Base-by-base conservation (phyloP, 2,113 vertebrate genomes). In the Motacilla alba region DNA sequence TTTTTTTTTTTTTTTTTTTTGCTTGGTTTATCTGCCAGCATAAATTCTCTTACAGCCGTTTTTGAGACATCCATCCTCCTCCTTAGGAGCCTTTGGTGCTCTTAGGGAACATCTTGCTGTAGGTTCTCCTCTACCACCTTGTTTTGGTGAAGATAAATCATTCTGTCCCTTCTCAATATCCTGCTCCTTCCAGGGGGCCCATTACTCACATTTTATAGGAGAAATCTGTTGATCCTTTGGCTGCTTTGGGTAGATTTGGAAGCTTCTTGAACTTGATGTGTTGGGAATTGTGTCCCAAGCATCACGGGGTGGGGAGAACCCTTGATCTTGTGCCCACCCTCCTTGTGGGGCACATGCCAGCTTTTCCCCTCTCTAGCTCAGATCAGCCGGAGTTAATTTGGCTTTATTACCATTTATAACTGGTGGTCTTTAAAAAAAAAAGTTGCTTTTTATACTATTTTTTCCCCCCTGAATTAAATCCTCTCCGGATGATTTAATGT, bases 401-500 rank as follows among this genome's bases (percentile, higher is more conserved):
- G 44, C 50, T 41, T 28, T 73, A 30, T 70, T 58, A 35, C 39
- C 50, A 28, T 66, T 59, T 87, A 8, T 58, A 82, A 92, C 49
- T 15, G 30, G 35, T 41, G 52, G 76, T 55, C 64, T 89, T 53
- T 27, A 6, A 74, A 89, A 80, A 78, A 78, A 79, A 84, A 80
- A 39, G 3, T 47, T 59, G 31, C 47, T n/a, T 95, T 93, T 47
- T 35, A 28, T 31, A 23, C 35, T 37, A 52, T 27, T 62, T 84
- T 43, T 46, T 19, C 30, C 39, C 19, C 27, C 27, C 58, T 55
- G 80, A 89, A 93, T 94, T 88, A 92, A 83, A 74, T 59, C 81
- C 83, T 94, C 94, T 96, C 91, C 2, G 46, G 94, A 94, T 94
- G 94, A 94, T 94, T 95, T 83, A 93, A 83, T 91, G 91, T 94